Evolutionary conservation across 2,888 invertebrate genomes (phyloP), one percentile per base, ranked within the genome.

Genomic region (Fragum whitleyi): DNA sequence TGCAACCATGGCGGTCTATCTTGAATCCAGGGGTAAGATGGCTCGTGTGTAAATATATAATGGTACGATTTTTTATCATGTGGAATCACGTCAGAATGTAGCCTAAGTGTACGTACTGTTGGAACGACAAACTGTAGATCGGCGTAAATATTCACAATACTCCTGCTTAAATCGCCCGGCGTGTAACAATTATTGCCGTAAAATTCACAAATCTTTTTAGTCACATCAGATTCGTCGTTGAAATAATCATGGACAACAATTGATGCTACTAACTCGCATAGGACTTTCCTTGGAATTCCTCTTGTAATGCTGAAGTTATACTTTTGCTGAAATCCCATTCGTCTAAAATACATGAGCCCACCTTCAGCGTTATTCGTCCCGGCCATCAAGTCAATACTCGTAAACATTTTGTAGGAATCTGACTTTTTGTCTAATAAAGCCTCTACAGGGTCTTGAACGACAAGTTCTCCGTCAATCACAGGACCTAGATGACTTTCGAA

Each of bases 1-100:
- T 59, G 28, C 11, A 98, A 97, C 98, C 98, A 98, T 72, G 96
- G 96, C 0, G 98, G 98, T 98, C 98, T 98, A 6, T 74, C 74
- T 28, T 74, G 79, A 23, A 86, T 86, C 0, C 97, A 97, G 92
- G 97, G 96, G 86, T 96, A 96, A 92, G 96, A 95, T 87, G 97
- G 94, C 23, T 94, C 96, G 93, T 98, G 97, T 90, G 96, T 97
- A 94, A 97, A 98, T 92, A 97, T 96, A 94, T 98, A 98, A 95
- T 97, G 97, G 94, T 97, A 98, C 1, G 90, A 98, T 92, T 96
- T 96, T 93, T 97, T 97, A n/a, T 9, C 29, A 5, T 1, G 16
- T 11, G 14, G 26, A 26, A 9, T n/a, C 11, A 39, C 47, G 2
- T 97, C 97, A 77, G 96, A 95, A 91, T 97, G 96, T 29, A 98